phyloP scores from a whole-genome alignment of 2,888 invertebrate species.

The Neria commutata region DNA sequence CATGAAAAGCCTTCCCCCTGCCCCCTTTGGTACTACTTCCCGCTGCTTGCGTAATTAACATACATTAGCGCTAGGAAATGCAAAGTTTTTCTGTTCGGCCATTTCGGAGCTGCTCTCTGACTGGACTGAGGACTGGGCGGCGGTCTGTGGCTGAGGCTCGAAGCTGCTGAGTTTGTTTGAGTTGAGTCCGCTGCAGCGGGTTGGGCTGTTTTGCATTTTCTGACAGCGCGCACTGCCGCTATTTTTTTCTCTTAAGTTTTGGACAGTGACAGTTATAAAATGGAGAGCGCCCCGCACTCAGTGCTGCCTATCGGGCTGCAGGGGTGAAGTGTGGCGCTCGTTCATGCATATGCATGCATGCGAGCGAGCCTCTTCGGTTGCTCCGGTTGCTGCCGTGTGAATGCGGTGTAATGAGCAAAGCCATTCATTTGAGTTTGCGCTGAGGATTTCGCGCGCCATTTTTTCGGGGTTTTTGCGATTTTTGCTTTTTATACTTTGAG shows the following conservation, averaged over 20 bases:
- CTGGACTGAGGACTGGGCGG: no score
- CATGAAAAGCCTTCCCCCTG: constrained; percentile 53
- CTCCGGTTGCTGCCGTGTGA: constrained; percentile 1
- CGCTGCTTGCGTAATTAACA: no score
- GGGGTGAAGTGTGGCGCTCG: neutral
- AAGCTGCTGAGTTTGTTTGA: no score
- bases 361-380: no score
- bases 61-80: constrained; percentile 59
- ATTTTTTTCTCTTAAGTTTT: constrained; percentile 53
- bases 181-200: no score
- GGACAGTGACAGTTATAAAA: constrained; percentile 54
- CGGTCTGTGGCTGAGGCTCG: no score
- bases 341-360: constrained; percentile 13
- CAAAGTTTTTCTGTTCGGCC: constrained; percentile 40
- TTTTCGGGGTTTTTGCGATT: neutral
- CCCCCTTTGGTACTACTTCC: no score
- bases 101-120: constrained; percentile 25
- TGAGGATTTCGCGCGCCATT: constrained; percentile 5
- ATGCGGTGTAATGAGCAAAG: constrained; percentile 25
- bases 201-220: constrained; percentile 27
- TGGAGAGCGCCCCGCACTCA: no score
- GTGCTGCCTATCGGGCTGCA: no score
- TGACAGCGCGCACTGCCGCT: constrained; percentile 17
- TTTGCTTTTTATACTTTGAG: neutral
- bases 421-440: constrained; percentile 24